Evolutionary conservation across 2,888 invertebrate species (phyloP), one percentile per base, ranked within the genome.

Genomic region (Cataglyphis albicans): DNA sequence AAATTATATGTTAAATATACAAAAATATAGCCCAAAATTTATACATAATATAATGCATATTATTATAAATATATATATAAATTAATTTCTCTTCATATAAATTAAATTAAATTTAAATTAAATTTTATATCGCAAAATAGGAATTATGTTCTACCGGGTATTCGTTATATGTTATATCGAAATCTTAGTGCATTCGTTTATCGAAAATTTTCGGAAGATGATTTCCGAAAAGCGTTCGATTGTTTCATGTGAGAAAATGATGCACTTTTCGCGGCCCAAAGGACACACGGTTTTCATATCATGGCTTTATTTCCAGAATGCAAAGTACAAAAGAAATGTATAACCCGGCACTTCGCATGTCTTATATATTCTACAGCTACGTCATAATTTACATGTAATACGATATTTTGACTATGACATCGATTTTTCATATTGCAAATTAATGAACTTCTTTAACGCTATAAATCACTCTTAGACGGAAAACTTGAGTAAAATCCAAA

Each of bases 301-400:
- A 86, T 48, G 52, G n/a, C 67, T 89, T 89, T 90, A 88, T 89
- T 89, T 63, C 52, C 80, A 81, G 48, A 70, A 68, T 63, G 57
- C 52, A 61, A 41, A 83, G 68, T 89, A 89, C 83, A 89, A 85
- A 82, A 82, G 38, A 75, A 84, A 76, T 67, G 48, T n/a, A 38
- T 52, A 57, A 72, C 48, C 32, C 52, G 44, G 48, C 44, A 29
- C 57, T 73, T n/a, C 41, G 61, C 32, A 29, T 18, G 52, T 61
- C 21, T 64, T 72, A 67, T 48, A 74, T 70, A 63, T 48, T 67
- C 57, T 68, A 81, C 7, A 64, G 41, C 44, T 68, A 73, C 18
- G 29, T 64, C n/a, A 35, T 75, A 75, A 67, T 44, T 78, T 59
- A 55, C 59, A 48, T 52, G 57, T 61, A 67, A 10, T 61, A 64